Evolutionary conservation across 2,888 invertebrate species (phyloP), one percentile per base, ranked within the genome.

Genomic region (Eremobia ochroleuca): DNA sequence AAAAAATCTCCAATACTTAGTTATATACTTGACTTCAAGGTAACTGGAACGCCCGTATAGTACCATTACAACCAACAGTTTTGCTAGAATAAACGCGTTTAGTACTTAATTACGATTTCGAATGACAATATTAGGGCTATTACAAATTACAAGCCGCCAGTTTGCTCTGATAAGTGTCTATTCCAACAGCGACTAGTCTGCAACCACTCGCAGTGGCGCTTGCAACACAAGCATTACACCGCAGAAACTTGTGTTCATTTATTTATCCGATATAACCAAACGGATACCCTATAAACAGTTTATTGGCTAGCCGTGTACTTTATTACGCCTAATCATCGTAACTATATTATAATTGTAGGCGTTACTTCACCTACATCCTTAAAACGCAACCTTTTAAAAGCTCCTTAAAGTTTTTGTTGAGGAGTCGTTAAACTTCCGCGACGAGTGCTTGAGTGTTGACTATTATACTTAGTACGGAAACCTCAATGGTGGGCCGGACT

Each of bases 141-240:
- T 79, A 87, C 85, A 83, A 83, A 83, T 83, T 85, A 79, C 83
- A 82, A 83, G 75, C 77, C 81, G 58, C 73, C 74, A 86, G 89
- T 86, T 90, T 89, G 90, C 86, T 88, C 87, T 87, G 91, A 85
- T 92, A 91, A 90, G 85, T 89, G 89, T 85, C 87, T 86, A 84
- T 90, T 91, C 85, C 85, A 83, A 90, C 73, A 70, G 28, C 87
- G 91, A 89, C 92, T 87, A 88, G 89, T 88, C 81, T 80, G 88
- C 76, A 81, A 84, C 85, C 87, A 88, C 85, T 90, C 67, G 55
- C 34, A 43, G 28, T 86, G 73, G 85, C 62, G 77, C 82, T 93
- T 93, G 91, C 92, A 89, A 92, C 91, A 91, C 86, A 83, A 87
- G 87, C 87, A 89, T 88, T 87, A 92, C 90, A 91, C 92, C 89